These are phyloP conservation scores for Ophiodon elongatus DNA, from an alignment of 2,113 vertebrate species.

Conservation along the genomic window DNA sequence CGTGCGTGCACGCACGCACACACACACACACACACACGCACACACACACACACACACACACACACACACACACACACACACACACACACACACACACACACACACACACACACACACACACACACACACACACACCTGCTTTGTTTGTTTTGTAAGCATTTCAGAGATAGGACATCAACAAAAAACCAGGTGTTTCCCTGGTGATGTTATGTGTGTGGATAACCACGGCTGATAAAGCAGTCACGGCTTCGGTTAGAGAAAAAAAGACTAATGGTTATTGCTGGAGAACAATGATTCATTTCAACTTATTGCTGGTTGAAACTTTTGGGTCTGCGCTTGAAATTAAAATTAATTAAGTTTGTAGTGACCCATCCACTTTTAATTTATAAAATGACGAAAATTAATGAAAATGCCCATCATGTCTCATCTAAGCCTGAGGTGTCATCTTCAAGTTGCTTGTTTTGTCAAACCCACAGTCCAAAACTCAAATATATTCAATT, in stretches of 20 bases:
- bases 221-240: constrained; percentile 63
- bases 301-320: not conserved
- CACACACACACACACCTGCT: constrained; percentile 59
- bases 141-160: constrained; percentile 84
- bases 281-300: not conserved
- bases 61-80: constrained; percentile 35
- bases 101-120: constrained; percentile 6
- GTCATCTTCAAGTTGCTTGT: not conserved
- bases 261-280: not conserved
- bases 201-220: constrained; percentile 74
- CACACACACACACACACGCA: constrained; percentile 24
- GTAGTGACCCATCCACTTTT: not conserved
- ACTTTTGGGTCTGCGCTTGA: not conserved
- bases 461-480: not conserved
- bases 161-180: constrained; percentile 76
- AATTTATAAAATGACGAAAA: not conserved
- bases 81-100: constrained; percentile 28
- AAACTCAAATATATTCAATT: not conserved
- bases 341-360: not conserved
- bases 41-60: constrained; percentile 11
- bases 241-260: constrained; percentile 10
- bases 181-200: constrained; percentile 77
- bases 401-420: not conserved
- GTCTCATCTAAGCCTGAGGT: not conserved
- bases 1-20: no score